Evolutionary conservation across 2,113 vertebrate genomes (phyloP), one percentile per base, ranked within the genome.

Genomic region (Microcebus tavaratra): DNA sequence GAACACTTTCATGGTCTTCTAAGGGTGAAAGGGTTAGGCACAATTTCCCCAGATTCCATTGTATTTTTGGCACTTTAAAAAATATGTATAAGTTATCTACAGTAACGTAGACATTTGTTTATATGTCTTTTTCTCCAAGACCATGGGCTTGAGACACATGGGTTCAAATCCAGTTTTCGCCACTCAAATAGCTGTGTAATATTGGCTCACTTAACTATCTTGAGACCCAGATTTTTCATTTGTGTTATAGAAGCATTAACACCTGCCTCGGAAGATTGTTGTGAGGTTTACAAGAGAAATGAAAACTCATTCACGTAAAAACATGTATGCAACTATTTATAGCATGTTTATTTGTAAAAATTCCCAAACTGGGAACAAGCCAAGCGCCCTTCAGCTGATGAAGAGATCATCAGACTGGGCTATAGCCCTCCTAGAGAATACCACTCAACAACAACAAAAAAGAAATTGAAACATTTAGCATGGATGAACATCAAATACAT

Each of bases 331-430:
- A 20, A 85, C 67, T 89, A 82, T 53, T 70, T 90, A 85, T 21
- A 84, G 42, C 36, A 88, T 68, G 65, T 91, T 97, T 84, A 53
- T 84, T 91, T 39, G 14, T 61, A 91, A 93, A n/a, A 25, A 83
- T 93, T 6, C 25, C 34, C 34, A 92, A 93, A 92, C 20, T 89
- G 29, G n/a, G 92, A 39, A 29, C 17, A 53, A 88, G 25, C 12
- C 36, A 55, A 15, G 39, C 67, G 39, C 55, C 50, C 90, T 89
- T 67, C 57, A 83, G 8, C 2, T 29, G 7, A 82, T 75, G 25
- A 84, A 57, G 65, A 70, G 36, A 42, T 68, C n/a, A 87, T 75
- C 25, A 57, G 23, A 87, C 10, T 72, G 0, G 75, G 14, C 45
- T 94, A 11, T 7, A 17, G 80, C 53, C 14, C 15, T 67, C 36